Evolutionary conservation across 2,113 vertebrate genomes (phyloP), one percentile per base, ranked within the genome.

Genomic region (Neogale vison): DNA sequence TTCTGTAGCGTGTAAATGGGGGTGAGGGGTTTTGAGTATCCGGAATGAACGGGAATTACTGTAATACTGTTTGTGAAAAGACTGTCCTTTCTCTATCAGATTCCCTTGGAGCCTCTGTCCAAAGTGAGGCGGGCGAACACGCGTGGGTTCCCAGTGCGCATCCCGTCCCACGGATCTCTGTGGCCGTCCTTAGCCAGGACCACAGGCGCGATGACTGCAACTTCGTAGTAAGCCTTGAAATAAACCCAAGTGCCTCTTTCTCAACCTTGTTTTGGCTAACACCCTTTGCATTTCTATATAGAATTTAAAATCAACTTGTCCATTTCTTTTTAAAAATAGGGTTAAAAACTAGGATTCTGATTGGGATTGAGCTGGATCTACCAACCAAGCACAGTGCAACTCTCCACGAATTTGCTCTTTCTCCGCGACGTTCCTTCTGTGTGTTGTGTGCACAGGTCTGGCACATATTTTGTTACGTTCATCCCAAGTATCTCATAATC

Each of bases 101-200:
- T 8, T 39, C 34, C 12, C 71, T 39, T 26, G 52, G 39, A 31
- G 6, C 31, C 67, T 77, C 36, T 47, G 50, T 63, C n/a, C 52
- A 31, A 31, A 29, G 74, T 52, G 63, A 24, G 36, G 1, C 47
- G 52, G 3, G 4, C 50, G n/a, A 7, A 10, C 6, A 26, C 9
- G 9, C 47, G 69, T 2, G 8, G 7, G 20, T 52, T 23, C 18
- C 15, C 9, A 5, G 47, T 50, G 42, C 42, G 6, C 12, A 12
- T 7, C 12, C 31, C 5, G 15, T 23, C n/a, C 29, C 36, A 7
- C 3, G 0, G 23, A 20, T 42, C 23, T 7, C n/a, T 3, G n/a
- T 1, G 50, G 50, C 61, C 34, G 0, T 45, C 55, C 23, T 31
- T 13, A 34, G 20, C 10, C 29, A 59, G 11, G 12, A 34, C 4